Evolutionary conservation across 1,140 invertebrate genomes (phyloP).

Genomic region (Zaprionus ghesquierei): DNA sequence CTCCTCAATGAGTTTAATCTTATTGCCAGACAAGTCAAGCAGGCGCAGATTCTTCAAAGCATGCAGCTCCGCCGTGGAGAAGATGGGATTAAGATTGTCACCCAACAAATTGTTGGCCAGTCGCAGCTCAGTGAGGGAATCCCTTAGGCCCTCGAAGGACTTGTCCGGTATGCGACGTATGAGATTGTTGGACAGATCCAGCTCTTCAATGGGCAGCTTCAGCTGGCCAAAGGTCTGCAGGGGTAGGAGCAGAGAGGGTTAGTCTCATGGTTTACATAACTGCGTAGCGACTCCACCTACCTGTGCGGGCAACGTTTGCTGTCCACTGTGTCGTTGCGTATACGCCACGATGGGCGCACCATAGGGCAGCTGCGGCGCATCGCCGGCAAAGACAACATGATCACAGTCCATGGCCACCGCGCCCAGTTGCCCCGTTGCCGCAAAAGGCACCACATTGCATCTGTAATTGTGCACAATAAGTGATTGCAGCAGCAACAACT

Average conservation of each 20-base stretch:
- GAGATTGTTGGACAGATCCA: conserved; percentile 92
- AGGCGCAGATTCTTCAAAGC: conserved; percentile 88
- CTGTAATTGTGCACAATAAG: conserved; percentile 59
- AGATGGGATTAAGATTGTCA: conserved; percentile 94
- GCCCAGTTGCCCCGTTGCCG: conserved; percentile 76
- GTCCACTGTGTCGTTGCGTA: conserved; percentile 89
- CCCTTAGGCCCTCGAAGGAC: conserved; percentile 86
- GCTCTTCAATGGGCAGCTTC: conserved; percentile 87
- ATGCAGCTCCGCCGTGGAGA: conserved; percentile 92
- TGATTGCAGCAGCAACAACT: conserved; percentile 54
- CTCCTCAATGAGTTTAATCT: conserved; percentile 91
- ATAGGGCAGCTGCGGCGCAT: conserved; percentile 88
- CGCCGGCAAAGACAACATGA: conserved; percentile 89
- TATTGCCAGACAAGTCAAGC: conserved; percentile 91
- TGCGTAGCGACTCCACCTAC: conserved; percentile 68
- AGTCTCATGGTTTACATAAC: too few relatives aligned
- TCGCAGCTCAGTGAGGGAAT: conserved; percentile 87
- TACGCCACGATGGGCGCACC: conserved; percentile 90
- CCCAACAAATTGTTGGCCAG: conserved; percentile 92
- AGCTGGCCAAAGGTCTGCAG: conserved; percentile 85
- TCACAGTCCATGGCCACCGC: conserved; percentile 89
- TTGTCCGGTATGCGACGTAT: conserved; percentile 91
- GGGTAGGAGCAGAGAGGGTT: conserved; percentile 1
- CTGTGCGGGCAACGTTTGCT: conserved; percentile 90
- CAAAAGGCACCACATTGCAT: conserved; percentile 82